Evolutionary conservation across 1,140 invertebrate genomes (phyloP).

Genomic region (Acyrthosiphon pisum): DNA sequence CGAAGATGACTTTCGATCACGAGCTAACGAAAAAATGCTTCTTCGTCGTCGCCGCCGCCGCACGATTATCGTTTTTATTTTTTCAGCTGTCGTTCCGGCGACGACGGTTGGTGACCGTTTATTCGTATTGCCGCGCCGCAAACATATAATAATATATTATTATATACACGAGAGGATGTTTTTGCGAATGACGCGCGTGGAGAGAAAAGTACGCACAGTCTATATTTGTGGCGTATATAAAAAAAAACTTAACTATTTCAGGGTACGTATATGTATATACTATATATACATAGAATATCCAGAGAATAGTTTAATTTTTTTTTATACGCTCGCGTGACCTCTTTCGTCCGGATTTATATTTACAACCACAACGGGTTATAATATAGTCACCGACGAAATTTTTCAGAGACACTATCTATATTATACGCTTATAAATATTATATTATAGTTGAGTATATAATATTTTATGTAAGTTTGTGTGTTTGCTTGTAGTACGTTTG

Average conservation of each 20-base stretch:
- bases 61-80: background rate
- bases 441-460: background rate
- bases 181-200: background rate
- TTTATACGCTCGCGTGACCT: background rate
- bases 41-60: too few relatives aligned
- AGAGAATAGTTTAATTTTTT: background rate
- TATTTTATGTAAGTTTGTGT: background rate
- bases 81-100: background rate
- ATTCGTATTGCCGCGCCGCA: background rate
- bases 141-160: background rate
- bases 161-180: background rate
- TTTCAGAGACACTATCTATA: background rate
- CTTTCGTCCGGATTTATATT: conserved; percentile 8
- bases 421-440: background rate
- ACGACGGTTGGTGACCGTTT: background rate
- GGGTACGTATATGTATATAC: background rate
- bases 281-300: background rate
- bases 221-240: background rate
- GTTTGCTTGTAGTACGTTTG: background rate
- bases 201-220: background rate
- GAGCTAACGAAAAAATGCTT: background rate
- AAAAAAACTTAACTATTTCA: conserved; percentile 16
- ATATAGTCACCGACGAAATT: background rate
- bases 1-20: background rate
- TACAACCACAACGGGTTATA: background rate